Base-by-base conservation (phyloP, 2,888 invertebrate species). In the Drosophila emarginata region DNA sequence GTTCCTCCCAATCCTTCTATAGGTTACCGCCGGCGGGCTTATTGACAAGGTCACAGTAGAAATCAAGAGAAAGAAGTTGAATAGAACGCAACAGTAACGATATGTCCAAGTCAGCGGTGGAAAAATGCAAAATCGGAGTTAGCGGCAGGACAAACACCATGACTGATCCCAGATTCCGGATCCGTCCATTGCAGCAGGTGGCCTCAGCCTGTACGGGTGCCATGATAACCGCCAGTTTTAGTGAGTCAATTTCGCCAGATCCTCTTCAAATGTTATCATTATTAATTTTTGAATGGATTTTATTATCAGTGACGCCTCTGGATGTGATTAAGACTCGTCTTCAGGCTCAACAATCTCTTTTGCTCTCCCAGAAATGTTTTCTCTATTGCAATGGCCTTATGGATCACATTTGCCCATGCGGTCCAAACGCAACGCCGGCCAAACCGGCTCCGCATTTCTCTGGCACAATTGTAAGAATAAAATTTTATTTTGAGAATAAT, bases 301-400 rank as follows among this genome's bases (percentile, higher is more conserved):
- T 32, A 12, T 5, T 68, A 61, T 1, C 45, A 98, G 98, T 99
- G 93, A 99, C 99, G 0, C 99, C 99, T 0, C 93, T 99, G 78
- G 99, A 99, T 93, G 99, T 99, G n/a, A 97, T 99, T 0, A 99
- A 99, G 93, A 98, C 99, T 73, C 94, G 99, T 57, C 93, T 99
- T 45, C 99, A 99, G 93, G 95, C 97, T 2, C 99, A 99, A 91
- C 96, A 97, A 88, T 97, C 97, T 85, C 95, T 95, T 0, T 91
- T 96, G 79, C 92, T 95, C 4, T 95, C 95, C 7, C 96, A 97
- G 78, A 96, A 96, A 92, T 98, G 99, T 92, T 99, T 97, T 91
- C 92, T 99, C 6, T 99, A 98, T 91, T 98, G 98, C 91, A 99
- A 99, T 93, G 99, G 99, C 0, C 93, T 99, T 11, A 99, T 99